Conservation (phyloP, 1,140 invertebrate genomes). For the Drosophila setifemur region DNA sequence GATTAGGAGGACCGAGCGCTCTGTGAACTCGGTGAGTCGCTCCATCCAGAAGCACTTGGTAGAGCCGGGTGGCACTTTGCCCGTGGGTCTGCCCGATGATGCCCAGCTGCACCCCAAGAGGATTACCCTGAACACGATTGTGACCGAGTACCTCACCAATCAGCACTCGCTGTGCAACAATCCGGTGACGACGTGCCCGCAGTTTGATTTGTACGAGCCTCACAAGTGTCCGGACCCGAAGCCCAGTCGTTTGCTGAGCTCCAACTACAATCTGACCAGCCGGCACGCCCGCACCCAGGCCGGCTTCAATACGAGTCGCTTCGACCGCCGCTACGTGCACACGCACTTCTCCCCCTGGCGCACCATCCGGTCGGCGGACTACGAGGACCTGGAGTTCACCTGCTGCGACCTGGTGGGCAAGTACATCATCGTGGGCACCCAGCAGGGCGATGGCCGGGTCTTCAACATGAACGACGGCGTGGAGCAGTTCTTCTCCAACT, state of each 20-base stretch:
- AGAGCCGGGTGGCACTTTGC: conserved; percentile 36
- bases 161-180: conserved; percentile 97
- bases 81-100: conserved; percentile 36
- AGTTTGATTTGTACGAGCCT: conserved; percentile 94
- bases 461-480: conserved; percentile 91
- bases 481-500: conserved; percentile 90
- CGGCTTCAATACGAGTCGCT: conserved; percentile 84
- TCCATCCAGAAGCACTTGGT: conserved; percentile 88
- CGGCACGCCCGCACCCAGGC: conserved; percentile 84
- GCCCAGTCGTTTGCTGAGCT: conserved; percentile 86
- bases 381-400: conserved; percentile 91
- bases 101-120: conserved; percentile 77
- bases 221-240: conserved; percentile 96
- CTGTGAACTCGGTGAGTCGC: conserved; percentile 59
- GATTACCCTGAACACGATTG: conserved; percentile 94
- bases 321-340: conserved; percentile 92
- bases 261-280: conserved; percentile 89
- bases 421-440: conserved; percentile 92
- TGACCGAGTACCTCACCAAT: conserved; percentile 97
- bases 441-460: conserved; percentile 93
- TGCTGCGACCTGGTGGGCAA: conserved; percentile 87
- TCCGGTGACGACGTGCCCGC: conserved; percentile 94
- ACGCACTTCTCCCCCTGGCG: conserved; percentile 94
- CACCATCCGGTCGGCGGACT: conserved; percentile 89
- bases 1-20: conserved; percentile 45